Base-by-base conservation (phyloP, 2,888 invertebrate species). In the Mechanitis mazaeus region DNA sequence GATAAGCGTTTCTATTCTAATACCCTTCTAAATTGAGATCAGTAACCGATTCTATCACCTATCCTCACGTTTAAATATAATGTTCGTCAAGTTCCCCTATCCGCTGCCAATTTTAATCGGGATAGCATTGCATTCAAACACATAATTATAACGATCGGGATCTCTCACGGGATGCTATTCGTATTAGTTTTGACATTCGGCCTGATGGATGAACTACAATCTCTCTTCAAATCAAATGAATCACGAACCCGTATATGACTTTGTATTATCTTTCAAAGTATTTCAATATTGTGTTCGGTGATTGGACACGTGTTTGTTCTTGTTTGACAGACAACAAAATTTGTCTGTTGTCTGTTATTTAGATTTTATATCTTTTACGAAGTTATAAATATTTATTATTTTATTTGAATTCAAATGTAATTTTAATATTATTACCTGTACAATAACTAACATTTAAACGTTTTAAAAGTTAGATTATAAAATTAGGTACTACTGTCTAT, bases 101-200 rank as follows among this genome's bases (percentile, higher is more conserved):
- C 75, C 78, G 72, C 84, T 83, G 88, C 88, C 89, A 88, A 87
- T 88, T 87, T 88, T 87, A 88, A 89, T 89, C 86, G 84, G 83
- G 85, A 86, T 80, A 77, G 78, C 50, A 50, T 50, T 87, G 85
- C 84, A 87, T 82, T 79, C 77, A 80, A 85, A 85, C 82, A 83
- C 84, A 86, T 87, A 87, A 89, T 90, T 87, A 87, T 75, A 68
- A 63, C 83, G 78, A 84, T 80, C 80, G 76, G 75, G 73, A 77
- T 79, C 77, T 88, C 89, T 87, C 90, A 84, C 86, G 89, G 87
- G 89, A 87, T 84, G 72, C 69, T 72, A 76, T 80, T 82, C 81
- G 85, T 89, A 90, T 90, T 90, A 87, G 88, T 87, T 90, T 89
- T 90, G 90, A 90, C 90, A 85, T 85, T 85, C 81, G 83, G 83